A percentile compares a stretch with the other conserved stretches of the same genome.
Evolutionary conservation across 1,140 invertebrate genomes (phyloP).

Genomic region (Brachionus rubens): DNA sequence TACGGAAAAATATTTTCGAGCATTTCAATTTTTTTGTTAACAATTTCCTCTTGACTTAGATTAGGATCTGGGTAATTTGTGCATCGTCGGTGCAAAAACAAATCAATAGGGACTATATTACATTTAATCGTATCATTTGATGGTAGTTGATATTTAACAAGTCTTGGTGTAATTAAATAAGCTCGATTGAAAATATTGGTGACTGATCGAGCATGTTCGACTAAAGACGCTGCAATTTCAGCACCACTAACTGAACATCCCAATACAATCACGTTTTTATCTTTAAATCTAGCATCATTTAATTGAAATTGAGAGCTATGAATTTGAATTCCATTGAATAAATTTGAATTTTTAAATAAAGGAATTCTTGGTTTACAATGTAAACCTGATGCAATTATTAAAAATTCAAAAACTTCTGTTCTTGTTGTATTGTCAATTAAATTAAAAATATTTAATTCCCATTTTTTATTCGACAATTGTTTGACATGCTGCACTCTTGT

Average conservation of each 20-base stretch:
- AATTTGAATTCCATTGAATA: constrained; percentile 20
- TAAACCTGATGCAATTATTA: not conserved
- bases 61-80: not conserved
- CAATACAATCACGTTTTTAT: constrained; percentile 10
- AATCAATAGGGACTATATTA: constrained; percentile 20
- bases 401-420: not conserved
- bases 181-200: not conserved
- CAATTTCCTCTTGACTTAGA: not conserved
- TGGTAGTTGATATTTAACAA: not conserved
- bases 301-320: constrained; percentile 10
- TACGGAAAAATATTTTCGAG: not conserved
- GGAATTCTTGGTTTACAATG: constrained; percentile 5
- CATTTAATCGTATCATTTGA: not conserved
- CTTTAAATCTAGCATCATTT: not conserved
- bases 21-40: not conserved
- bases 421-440: not conserved
- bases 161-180: not conserved
- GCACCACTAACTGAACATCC: constrained; percentile 30
- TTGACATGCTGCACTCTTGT: not conserved
- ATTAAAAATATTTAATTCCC: not conserved
- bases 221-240: constrained; percentile 19
- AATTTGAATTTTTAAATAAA: not conserved
- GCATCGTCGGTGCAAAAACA: constrained; percentile 1
- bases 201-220: not conserved
- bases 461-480: not conserved